Evolutionary conservation across 2,888 invertebrate species (phyloP), one percentile per base, ranked within the genome.

Genomic region (Andrena marginata): DNA sequence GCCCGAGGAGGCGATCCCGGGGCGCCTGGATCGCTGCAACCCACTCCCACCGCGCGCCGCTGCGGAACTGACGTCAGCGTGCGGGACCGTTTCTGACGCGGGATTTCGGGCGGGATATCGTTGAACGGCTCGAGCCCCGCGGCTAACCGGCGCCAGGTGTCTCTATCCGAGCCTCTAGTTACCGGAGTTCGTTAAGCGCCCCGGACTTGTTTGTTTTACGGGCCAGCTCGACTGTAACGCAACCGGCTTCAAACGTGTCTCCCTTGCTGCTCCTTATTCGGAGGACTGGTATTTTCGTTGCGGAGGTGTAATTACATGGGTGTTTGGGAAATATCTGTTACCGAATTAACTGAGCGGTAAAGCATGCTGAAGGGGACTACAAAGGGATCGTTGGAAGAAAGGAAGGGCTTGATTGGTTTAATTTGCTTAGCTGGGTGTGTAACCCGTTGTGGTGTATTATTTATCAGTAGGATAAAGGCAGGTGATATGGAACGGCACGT

Each of bases 141-240:
- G 64, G 69, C 59, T 69, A 59, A 68, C 68, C 49, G 69, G 56
- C 31, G 42, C 26, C 69, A 5, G 77, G 64, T 69, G 64, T 75
- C 56, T 54, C 10, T 35, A 16, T 69, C n/a, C 69, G 35, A 69
- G 29, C 26, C 35, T 69, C 63, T 35, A 64, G 77, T 70, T 79
- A 49, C 23, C 77, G 64, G 49, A 77, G 63, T 77, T 79, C 62
- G 78, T 77, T 79, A 64, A 77, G 56, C 77, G 13, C 3, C 31
- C 3, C 31, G 4, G 8, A 26, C 26, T n/a, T 62, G 33, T 62
- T 62, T 62, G 13, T 8, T n/a, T 62, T 35, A n/a, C 10, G 23
- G 23, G 10, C 29, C 56, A 56, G 56, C 56, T 42, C 5, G 42
- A 29, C 56, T 20, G 2, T 16, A 13, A 70, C 42, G 42, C 20